A percentile compares a stretch with the other conserved stretches of the same genome.
These are phyloP conservation scores for Cottoperca gobio DNA, from an alignment of 2,797 vertebrate genomes.

Conservation along the genomic window DNA sequence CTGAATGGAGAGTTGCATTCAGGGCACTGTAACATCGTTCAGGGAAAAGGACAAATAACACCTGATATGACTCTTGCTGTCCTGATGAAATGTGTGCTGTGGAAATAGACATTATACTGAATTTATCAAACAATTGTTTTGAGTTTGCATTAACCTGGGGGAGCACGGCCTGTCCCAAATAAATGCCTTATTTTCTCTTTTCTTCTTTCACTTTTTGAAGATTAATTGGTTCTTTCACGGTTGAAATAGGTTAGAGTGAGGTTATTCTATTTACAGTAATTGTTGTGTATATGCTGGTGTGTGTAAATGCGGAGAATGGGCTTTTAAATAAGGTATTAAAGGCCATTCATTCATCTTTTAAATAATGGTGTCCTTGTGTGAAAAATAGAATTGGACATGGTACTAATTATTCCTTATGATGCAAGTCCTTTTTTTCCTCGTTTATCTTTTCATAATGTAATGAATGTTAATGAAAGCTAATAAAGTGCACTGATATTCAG, in stretches of 20 bases:
- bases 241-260: not conserved
- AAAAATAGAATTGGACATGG: not conserved
- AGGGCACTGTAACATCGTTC: too few species aligned
- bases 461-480: not conserved
- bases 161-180: not conserved
- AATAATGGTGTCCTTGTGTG: not conserved
- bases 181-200: not conserved
- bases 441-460: slow-evolving; percentile 5
- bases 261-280: not conserved
- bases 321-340: not conserved
- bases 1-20: too few species aligned
- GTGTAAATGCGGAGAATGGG: not conserved
- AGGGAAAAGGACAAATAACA: not conserved
- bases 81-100: not conserved
- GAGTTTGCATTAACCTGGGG: not conserved
- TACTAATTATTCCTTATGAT: not conserved
- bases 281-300: not conserved
- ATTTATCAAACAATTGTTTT: too few species aligned
- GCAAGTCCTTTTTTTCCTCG: not conserved
- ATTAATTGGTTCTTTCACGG: not conserved
- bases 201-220: not conserved
- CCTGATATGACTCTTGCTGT: not conserved
- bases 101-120: not conserved
- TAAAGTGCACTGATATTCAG: not conserved
- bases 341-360: slow-evolving; percentile 11